Base-by-base conservation (phyloP, 2,113 vertebrate species). In the Cynocephalus volans region DNA sequence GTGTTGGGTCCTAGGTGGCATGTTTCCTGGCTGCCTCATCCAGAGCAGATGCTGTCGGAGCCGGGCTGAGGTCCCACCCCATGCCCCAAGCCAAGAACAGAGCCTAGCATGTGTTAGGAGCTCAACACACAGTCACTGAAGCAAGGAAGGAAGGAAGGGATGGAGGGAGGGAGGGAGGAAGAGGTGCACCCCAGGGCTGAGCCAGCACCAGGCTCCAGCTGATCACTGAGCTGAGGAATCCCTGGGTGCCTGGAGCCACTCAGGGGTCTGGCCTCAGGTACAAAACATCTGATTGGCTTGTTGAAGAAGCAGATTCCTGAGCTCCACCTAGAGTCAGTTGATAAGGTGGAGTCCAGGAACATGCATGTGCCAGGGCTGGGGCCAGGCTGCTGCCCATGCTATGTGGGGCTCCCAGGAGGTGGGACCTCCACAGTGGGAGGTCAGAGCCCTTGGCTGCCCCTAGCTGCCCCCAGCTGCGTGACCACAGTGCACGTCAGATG, bases 1-100 rank as follows among this genome's bases (percentile, higher is more conserved):
- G 4, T 0, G 0, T 14, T 23, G 45, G 36, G 54, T 0, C 17
- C 60, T 48, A 15, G 21, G 8, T 5, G 19, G 23, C 58, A 19
- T 21, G 8, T 19, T 3, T n/a, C 19, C 48, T 4, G 33, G 75
- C 23, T 45, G 26, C 28, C 41, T 33, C 45, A 18, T 65, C 21
- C 36, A 36, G 81, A 82, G 81, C 69, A 77, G 60, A 52, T 58
- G 73, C 50, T 77, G 7, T 58, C 31, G 11, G 9, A 17, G n/a
- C 83, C 48, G 13, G 24, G 52, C 3, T 3, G 56, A 41, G 15
- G 36, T 56, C 65, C 77, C 15, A 19, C 10, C 65, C 90, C 21
- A 21, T 64, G 33, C 12, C 31, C 58, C 69, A 24, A 5, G 8
- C 64, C 48, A 26, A 45, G 45, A 28, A 10, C 11, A 19, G 36